Evolutionary conservation across 2,113 vertebrate species (phyloP).

Genomic region (Centropristis striata): DNA sequence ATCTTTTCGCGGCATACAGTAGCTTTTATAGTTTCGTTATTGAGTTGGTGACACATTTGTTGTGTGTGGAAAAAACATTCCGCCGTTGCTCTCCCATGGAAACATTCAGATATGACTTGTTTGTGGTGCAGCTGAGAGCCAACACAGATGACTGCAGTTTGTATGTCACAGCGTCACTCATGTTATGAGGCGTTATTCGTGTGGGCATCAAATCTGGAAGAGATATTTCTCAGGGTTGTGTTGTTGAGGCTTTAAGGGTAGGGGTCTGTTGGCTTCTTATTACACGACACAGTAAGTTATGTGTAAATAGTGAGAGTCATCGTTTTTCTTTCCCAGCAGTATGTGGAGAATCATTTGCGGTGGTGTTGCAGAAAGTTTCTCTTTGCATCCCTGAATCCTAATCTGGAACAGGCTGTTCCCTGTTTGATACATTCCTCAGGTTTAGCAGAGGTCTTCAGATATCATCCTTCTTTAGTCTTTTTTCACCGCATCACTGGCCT

Average conservation of each 20-base stretch:
- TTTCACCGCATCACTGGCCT: conserved; percentile 47
- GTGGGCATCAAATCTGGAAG: conserved; percentile 45
- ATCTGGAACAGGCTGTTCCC: conserved; percentile 60
- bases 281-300: conserved; percentile 44
- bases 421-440: conserved; percentile 71
- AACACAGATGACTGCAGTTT: conserved; percentile 24
- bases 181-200: conserved; percentile 36
- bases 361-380: conserved; percentile 51
- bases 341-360: conserved; percentile 30
- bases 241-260: conserved; percentile 43
- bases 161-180: not conserved
- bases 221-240: conserved; percentile 47
- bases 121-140: conserved; percentile 16
- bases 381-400: conserved; percentile 46
- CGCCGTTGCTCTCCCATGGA: conserved; percentile 1
- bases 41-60: not conserved
- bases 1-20: not conserved
- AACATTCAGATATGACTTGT: conserved; percentile 3
- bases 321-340: conserved; percentile 18
- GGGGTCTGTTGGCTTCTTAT: conserved; percentile 37
- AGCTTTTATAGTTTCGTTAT: not conserved
- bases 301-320: conserved; percentile 53
- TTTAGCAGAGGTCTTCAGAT: conserved; percentile 65
- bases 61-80: conserved; percentile 1
- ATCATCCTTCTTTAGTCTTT: conserved; percentile 59